These are phyloP conservation scores for Darevskia mixta DNA, from an alignment of 2,797 vertebrate genomes.

Conservation along the genomic window DNA sequence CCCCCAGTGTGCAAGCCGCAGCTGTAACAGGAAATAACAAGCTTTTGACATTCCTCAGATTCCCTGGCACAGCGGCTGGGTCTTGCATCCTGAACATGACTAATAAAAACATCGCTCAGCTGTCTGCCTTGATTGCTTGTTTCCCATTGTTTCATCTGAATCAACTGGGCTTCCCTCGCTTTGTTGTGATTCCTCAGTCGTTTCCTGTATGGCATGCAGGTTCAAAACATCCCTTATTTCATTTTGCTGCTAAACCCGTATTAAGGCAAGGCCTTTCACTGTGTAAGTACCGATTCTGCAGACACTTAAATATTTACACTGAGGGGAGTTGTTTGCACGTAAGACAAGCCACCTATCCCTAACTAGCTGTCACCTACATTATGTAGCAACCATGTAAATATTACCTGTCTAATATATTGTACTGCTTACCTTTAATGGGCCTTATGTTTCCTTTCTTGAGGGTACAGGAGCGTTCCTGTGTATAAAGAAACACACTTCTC, in stretches of 20 bases:
- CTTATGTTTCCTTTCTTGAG: not conserved
- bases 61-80: conserved; percentile 23
- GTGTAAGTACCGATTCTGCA: not conserved
- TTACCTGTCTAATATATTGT: not conserved
- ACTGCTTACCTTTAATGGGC: not conserved
- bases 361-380: not conserved
- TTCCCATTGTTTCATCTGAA: not conserved
- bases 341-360: not conserved
- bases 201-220: not conserved
- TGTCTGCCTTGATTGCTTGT: accelerated
- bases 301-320: not conserved
- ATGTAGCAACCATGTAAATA: not conserved
- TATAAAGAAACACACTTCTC: too few relatives aligned
- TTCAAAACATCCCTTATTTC: not conserved
- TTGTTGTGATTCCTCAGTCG: accelerated
- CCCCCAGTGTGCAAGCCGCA: not conserved
- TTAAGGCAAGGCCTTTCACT: not conserved
- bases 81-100: accelerated
- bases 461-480: too few relatives aligned
- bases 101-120: not conserved
- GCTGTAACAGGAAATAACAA: not conserved
- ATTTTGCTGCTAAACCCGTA: not conserved
- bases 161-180: not conserved
- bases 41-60: conserved; percentile 39
- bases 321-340: not conserved